phyloP scores from a whole-genome alignment of 2,113 vertebrate genomes.

The Oryzias woworae region DNA sequence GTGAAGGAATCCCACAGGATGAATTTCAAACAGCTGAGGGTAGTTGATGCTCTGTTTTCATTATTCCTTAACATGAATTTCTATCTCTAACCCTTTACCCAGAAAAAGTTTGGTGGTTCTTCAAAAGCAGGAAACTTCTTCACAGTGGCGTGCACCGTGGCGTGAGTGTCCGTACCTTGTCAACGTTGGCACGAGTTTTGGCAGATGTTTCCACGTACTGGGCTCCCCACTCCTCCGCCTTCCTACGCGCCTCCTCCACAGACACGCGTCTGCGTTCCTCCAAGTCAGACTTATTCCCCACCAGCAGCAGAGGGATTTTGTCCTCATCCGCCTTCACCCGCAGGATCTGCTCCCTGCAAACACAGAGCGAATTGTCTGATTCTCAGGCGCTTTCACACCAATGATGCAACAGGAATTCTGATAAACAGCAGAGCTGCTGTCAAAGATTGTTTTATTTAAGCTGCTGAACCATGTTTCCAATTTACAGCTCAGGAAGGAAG shows the following conservation, averaged over 20 bases:
- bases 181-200: slow-evolving; percentile 80
- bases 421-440: background rate
- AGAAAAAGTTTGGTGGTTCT: background rate
- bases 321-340: slow-evolving; percentile 74
- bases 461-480: background rate
- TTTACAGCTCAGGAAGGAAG: background rate
- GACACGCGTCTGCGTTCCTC: slow-evolving; percentile 72
- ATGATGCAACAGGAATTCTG: background rate
- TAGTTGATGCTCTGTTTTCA: no score
- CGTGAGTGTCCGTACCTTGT: slow-evolving; percentile 63
- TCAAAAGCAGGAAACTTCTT: background rate
- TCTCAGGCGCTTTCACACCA: background rate
- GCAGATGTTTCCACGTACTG: slow-evolving; percentile 80
- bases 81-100: no score
- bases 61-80: no score
- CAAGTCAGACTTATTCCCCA: slow-evolving; percentile 75
- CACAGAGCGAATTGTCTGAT: background rate
- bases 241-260: slow-evolving; percentile 66
- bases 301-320: slow-evolving; percentile 72
- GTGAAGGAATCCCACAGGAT: no score
- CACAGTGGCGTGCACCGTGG: background rate
- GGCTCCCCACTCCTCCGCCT: slow-evolving; percentile 74
- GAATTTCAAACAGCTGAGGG: no score
- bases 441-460: background rate
- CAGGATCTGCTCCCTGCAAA: slow-evolving; percentile 72